Evolutionary conservation across 2,113 vertebrate genomes (phyloP).

Genomic region (Myrmophylax atrothorax): DNA sequence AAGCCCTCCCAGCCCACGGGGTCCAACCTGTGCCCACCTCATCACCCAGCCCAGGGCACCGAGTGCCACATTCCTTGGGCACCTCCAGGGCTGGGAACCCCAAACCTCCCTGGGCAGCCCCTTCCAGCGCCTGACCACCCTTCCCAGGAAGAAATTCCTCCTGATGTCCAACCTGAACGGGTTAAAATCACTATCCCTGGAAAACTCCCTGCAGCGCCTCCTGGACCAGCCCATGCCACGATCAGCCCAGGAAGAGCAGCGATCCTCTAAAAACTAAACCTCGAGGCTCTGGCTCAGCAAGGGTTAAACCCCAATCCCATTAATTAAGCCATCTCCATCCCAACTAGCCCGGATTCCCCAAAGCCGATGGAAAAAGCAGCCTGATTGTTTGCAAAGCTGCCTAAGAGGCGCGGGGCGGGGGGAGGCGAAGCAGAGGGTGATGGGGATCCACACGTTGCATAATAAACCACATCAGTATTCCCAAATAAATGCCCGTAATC

Average conservation of each 20-base stretch:
- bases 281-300: not conserved
- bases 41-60: not conserved
- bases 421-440: not conserved
- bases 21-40: accelerated
- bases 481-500: slow-evolving; percentile 59
- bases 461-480: slow-evolving; percentile 50
- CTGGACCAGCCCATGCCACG: not conserved
- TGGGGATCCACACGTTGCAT: slow-evolving; percentile 26
- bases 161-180: not conserved
- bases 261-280: not conserved
- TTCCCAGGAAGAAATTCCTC: accelerated
- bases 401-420: not conserved
- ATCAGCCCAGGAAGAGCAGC: not conserved
- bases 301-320: not conserved
- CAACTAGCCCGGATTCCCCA: not conserved
- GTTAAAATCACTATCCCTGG: not conserved
- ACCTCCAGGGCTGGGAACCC: not conserved
- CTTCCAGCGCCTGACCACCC: accelerated
- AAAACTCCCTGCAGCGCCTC: not conserved
- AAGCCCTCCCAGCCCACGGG: not conserved
- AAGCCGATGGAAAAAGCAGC: not conserved
- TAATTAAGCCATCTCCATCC: not conserved
- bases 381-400: slow-evolving; percentile 29
- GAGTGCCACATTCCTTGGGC: not conserved
- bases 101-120: not conserved